A percentile compares a stretch with the other conserved stretches of the same genome.
These are phyloP conservation scores for Athalia circularis DNA, from an alignment of 2,888 invertebrate species.

Conservation along the genomic window DNA sequence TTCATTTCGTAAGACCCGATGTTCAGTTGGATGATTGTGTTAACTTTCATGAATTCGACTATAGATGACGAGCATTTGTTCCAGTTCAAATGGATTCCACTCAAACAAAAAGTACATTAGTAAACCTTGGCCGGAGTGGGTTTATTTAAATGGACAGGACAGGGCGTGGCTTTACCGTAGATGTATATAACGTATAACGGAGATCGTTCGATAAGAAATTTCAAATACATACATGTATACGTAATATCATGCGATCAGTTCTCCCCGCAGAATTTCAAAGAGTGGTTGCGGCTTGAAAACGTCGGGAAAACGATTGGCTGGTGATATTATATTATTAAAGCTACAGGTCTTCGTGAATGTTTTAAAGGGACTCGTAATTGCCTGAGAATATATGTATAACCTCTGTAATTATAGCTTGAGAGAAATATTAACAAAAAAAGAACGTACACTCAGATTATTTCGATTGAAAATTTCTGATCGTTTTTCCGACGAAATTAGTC, in stretches of 20 bases:
- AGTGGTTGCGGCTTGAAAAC: conserved; percentile 5
- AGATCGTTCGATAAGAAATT: conserved; percentile 26
- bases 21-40: too few species aligned
- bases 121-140: conserved; percentile 12
- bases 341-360: not conserved
- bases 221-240: conserved; percentile 15
- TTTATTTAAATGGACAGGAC: conserved; percentile 18
- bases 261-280: conserved; percentile 26
- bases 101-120: conserved; percentile 31
- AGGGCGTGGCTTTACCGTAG: conserved; percentile 6
- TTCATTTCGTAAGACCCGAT: too few species aligned
- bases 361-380: not conserved
- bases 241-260: not conserved
- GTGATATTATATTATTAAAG: not conserved
- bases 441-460: too few species aligned
- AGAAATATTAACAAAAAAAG: not conserved
- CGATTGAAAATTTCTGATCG: too few species aligned
- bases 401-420: not conserved
- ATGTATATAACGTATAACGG: not conserved
- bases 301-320: not conserved
- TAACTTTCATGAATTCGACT: too few species aligned
- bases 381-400: not conserved
- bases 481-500: too few species aligned
- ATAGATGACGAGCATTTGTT: not conserved
- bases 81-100: conserved; percentile 8